phyloP scores from a whole-genome alignment of 2,888 invertebrate genomes.

The Panzeria rudis region DNA sequence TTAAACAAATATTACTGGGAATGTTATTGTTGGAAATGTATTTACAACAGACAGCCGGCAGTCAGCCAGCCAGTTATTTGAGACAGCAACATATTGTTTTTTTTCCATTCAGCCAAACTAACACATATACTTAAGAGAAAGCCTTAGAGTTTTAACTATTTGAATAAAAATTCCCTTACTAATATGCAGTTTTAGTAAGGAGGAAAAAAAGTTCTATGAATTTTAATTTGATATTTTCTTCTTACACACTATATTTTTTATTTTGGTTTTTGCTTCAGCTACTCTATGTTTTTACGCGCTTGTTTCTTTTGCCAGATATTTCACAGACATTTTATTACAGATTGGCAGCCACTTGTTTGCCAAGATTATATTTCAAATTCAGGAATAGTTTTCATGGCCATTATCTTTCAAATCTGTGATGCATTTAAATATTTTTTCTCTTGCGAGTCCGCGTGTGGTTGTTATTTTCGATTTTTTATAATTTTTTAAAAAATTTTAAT shows the following conservation, averaged over 20 bases:
- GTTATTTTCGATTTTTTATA: too few relatives aligned
- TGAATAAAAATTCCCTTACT: background rate
- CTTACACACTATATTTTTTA: background rate
- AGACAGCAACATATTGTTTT: constrained; percentile 30
- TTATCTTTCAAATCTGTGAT: background rate
- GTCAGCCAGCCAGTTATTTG: constrained; percentile 47
- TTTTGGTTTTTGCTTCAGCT: constrained; percentile 17
- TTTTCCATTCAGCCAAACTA: background rate
- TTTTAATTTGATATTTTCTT: constrained; percentile 36
- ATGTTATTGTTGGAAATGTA: constrained; percentile 27
- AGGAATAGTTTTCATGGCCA: constrained; percentile 14
- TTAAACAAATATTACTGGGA: constrained; percentile 50
- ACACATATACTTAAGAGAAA: background rate
- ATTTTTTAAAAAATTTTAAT: too few relatives aligned
- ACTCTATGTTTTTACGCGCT: constrained; percentile 41
- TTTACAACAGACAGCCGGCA: constrained; percentile 49
- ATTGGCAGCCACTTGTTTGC: constrained; percentile 69
- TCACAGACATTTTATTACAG: constrained; percentile 45
- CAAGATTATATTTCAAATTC: constrained; percentile 69
- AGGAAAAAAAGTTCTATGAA: constrained; percentile 26
- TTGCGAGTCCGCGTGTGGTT: background rate
- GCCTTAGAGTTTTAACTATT: constrained; percentile 18
- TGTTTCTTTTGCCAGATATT: constrained; percentile 30
- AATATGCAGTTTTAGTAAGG: constrained; percentile 25
- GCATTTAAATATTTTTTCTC: background rate